These are phyloP conservation scores for Drosophila pegasa DNA, from an alignment of 2,888 invertebrate species.

Conservation along the genomic window DNA sequence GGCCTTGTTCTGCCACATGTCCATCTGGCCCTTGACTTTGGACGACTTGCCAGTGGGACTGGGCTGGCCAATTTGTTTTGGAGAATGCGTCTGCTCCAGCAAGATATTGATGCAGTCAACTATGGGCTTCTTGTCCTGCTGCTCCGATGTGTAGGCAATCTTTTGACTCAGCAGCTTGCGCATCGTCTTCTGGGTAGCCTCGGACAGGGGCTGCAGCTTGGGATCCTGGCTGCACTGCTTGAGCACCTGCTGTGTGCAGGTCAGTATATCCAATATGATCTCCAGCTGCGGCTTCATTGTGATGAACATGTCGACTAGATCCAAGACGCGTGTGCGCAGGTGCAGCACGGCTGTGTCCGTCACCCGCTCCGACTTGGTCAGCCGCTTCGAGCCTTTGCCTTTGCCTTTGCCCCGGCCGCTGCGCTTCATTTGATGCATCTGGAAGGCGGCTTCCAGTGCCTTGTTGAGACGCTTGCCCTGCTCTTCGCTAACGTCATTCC, in stretches of 20 bases:
- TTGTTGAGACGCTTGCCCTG: slow-evolving; percentile 60
- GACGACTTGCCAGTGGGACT: not conserved
- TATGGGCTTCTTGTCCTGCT: slow-evolving; percentile 15
- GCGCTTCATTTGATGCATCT: no score
- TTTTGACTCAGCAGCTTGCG: slow-evolving; percentile 28
- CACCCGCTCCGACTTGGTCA: slow-evolving; percentile 57
- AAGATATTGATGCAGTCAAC: slow-evolving; percentile 45
- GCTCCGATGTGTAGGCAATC: not conserved
- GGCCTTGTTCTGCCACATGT: slow-evolving; percentile 44
- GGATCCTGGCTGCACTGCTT: not conserved
- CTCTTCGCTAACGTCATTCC: slow-evolving; percentile 68
- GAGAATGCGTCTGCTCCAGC: no score
- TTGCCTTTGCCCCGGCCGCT: no score
- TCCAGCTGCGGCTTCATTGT: slow-evolving; percentile 30
- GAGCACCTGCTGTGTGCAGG: slow-evolving; percentile 35
- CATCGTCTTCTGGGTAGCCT: slow-evolving; percentile 49
- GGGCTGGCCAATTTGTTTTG: not conserved
- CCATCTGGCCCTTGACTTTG: slow-evolving; percentile 22
- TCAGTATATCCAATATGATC: slow-evolving; percentile 38
- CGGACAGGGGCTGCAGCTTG: slow-evolving; percentile 31
- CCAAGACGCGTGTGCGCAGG: slow-evolving; percentile 60
- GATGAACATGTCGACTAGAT: slow-evolving; percentile 52
- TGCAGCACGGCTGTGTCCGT: slow-evolving; percentile 50
- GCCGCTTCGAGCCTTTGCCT: slow-evolving; percentile 27
- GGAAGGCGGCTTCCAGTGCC: slow-evolving; percentile 62